phyloP scores from a whole-genome alignment of 2,888 invertebrate species.

The Phrixothrix hirtus region DNA sequence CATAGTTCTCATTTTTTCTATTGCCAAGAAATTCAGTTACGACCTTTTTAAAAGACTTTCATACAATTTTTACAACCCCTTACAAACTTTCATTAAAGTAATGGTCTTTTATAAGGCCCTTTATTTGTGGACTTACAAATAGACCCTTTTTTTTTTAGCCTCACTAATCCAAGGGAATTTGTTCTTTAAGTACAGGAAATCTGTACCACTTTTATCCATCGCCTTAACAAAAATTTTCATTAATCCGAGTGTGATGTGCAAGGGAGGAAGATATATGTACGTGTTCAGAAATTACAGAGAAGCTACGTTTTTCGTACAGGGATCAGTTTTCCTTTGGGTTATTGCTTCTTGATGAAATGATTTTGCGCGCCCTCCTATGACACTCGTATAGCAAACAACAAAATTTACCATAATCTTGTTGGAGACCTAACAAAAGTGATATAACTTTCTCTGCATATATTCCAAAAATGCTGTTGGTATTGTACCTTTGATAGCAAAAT shows the following conservation, averaged over 20 bases:
- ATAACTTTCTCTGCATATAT: not conserved
- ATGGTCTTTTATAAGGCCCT: not conserved
- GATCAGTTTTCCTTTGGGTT: too few species aligned
- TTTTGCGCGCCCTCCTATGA: too few species aligned
- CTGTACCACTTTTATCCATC: conserved; percentile 12
- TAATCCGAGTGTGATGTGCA: conserved; percentile 20
- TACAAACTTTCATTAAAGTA: too few species aligned
- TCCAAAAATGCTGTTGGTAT: not conserved
- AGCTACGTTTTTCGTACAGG: too few species aligned
- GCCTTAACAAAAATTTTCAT: conserved; percentile 22
- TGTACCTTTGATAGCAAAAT: not conserved
- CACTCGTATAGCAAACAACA: conserved; percentile 3
- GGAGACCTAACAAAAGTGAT: not conserved
- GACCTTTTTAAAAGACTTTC: too few species aligned
- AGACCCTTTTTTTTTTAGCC: conserved; percentile 23
- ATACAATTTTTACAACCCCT: too few species aligned
- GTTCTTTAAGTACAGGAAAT: conserved; percentile 15
- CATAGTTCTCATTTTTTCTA: too few species aligned
- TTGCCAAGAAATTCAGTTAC: too few species aligned
- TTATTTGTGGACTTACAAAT: conserved; percentile 17
- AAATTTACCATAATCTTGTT: not conserved
- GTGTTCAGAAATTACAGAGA: conserved; percentile 3
- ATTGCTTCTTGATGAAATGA: not conserved
- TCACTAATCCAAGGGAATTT: conserved; percentile 23
- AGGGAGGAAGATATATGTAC: too few species aligned